Evolutionary conservation across 1,140 invertebrate genomes (phyloP), one percentile per base, ranked within the genome.

Genomic region (Nephotettix cincticeps): DNA sequence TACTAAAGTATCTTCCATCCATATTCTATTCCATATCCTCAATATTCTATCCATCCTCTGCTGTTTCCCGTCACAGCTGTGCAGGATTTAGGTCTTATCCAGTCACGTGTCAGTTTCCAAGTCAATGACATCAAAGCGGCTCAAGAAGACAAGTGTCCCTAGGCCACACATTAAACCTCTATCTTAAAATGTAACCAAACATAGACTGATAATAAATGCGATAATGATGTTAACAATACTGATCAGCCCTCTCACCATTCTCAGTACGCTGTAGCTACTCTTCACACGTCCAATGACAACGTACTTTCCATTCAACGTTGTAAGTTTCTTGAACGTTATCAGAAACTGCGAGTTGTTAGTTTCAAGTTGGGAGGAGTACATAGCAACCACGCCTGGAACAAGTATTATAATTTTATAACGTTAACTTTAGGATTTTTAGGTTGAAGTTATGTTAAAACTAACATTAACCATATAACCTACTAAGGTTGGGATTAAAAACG

Each of bases 261-360:
- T n/a, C 6, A 51, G 47, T 4, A 23, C 21, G 6, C 19, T 51
- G 17, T 11, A 51, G n/a, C 17, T 6, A 4, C n/a, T 51, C 21
- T 51, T 51, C 3, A 51, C 47, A 25, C 45, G 43, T 68, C 66
- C 66, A 29, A 68, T 27, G 9, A 68, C 66, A 1, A 68, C 66
- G 47, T 25, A 51, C 23, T 27, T 68, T 4, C 23, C 23, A 45
- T 68, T 51, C 2, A 68, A 30, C 1, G 40, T 47, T 43, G 40
- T 13, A 9, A 51, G 21, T n/a, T 45, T 25, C 21, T 25, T 43
- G 32, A 51, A 47, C 1, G 66, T 68, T 9, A 68, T 68, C 4
- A 68, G 40, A 68, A 68, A 68, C 27, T 68, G 29, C 3, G 40
- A 68, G n/a, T 51, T 28, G 36, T 68, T 68, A 2, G 11, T n/a